Base-by-base conservation (phyloP, 2,113 vertebrate genomes). In the Pygoscelis adeliae region DNA sequence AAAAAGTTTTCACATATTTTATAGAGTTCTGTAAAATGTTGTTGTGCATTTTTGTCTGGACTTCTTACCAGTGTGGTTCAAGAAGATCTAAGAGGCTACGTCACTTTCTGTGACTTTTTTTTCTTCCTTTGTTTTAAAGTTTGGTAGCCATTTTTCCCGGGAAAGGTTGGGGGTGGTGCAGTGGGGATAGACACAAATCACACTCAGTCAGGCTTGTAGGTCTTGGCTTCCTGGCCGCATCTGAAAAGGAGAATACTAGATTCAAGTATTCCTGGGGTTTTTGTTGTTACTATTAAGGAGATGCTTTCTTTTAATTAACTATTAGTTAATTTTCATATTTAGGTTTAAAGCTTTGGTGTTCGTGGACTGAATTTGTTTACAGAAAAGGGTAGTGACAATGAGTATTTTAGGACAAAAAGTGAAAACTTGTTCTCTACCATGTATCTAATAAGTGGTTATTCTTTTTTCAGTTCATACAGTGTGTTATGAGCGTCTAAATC, bases 401-500 rank as follows among this genome's bases (percentile, higher is more conserved):
- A 34, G 2, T 53, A n/a, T 61, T 65, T 61, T 27, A 53, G 36
- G 14, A 82, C 42, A 85, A 67, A 46, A 59, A 87, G 18, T 61
- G 46, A 49, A 55, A 65, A 50, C 14, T 36, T 2, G 0, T 42
- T 84, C 55, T 95, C 14, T 58, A 10, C 20, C 10, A 5, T 42
- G 8, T 16, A 50, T 66, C 79, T 96, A 74, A 96, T 58, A 49
- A 34, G 18, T 70, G 70, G 6, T 87, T 88, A 18, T 96, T 96
- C 8, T 95, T 66, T 97, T 98, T 97, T 32, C 93, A 99, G 98
- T 99, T 99, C 96, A 98, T 99, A 84, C 98, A 98, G 82, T 98
- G 98, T 81, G 97, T 98, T 58, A 99, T 99, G 98, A 98, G 98
- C 67, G 62, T 99, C 94, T 99, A 80, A 98, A 76, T 36, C 83